Evolutionary conservation across 2,888 invertebrate species (phyloP).

Genomic region (Abscondita cerata): DNA sequence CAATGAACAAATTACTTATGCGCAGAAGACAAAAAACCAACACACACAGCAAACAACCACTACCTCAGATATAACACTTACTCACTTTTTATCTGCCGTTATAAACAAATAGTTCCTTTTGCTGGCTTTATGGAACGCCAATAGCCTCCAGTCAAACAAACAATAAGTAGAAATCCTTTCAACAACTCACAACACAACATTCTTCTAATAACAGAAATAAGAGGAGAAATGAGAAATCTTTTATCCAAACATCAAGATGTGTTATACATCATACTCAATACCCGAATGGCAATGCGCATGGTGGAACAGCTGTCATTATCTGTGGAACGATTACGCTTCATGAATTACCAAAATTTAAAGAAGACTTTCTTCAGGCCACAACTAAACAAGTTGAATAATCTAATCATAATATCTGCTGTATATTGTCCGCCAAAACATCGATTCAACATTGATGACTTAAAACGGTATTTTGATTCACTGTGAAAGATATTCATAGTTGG

Average conservation of each 20-base stretch:
- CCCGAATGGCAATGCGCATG: not conserved
- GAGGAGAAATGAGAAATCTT: no score
- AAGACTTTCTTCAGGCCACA: not conserved
- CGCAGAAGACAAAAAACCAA: slow-evolving; percentile 1
- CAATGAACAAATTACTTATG: slow-evolving; percentile 4
- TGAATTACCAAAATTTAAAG: not conserved
- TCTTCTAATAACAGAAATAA: not conserved
- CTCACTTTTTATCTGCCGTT: not conserved
- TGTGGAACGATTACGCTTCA: not conserved
- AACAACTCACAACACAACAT: not conserved
- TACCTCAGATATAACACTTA: slow-evolving; percentile 2
- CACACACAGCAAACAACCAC: not conserved
- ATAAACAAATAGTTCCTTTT: not conserved
- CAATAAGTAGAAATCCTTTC: not conserved
- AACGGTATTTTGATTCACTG: not conserved
- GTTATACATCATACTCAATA: no score
- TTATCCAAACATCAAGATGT: no score
- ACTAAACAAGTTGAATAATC: not conserved
- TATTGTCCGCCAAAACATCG: not conserved
- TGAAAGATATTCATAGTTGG: not conserved
- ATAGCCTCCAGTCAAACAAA: not conserved
- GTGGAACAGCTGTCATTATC: not conserved
- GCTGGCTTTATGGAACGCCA: not conserved
- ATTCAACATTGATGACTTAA: not conserved
- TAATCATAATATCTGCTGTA: not conserved